Evolutionary conservation across 2,797 vertebrate species (phyloP), one percentile per base, ranked within the genome.

Genomic region (Platalea minor): DNA sequence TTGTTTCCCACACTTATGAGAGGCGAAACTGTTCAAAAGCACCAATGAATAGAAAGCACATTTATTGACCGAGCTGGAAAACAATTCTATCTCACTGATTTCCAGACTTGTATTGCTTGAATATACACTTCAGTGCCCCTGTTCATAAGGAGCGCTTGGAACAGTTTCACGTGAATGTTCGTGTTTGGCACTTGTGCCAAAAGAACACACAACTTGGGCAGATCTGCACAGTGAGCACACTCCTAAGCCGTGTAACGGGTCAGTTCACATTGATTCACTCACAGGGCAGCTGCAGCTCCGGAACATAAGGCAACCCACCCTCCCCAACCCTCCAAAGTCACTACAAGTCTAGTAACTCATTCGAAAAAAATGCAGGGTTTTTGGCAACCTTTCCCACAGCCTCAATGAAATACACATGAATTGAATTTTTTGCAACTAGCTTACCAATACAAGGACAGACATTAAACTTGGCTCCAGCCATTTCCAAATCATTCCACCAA

Each of bases 301-400:
- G 56, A 67, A 53, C 9, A 8, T 33, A 82, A 61, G 33, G n/a
- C 18, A 65, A 51, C 11, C 24, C 12, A 11, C 10, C 10, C 12
- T 8, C 10, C 23, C 5, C 14, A 51, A 11, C 6, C 13, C 10
- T 20, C 45, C 28, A 13, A 82, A 75, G 65, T 80, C 48, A 76
- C 25, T 26, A 65, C 4, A 10, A 65, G 16, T 35, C 31, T 21
- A 76, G 45, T 9, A 63, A 69, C 18, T 79, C n/a, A 76, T 2
- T 76, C 43, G 79, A 57, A 88, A 91, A 76, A 91, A 51, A 81
- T 7, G 10, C 13, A 46, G 45, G 15, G 39, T 20, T 82, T 64
- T 94, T 85, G 80, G 68, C 45, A 96, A 93, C 57, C 51, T 65
- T 92, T 95, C 79, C 75, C 50, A 93, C 77, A 95, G 88, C n/a